Evolutionary conservation across 2,888 invertebrate species (phyloP).

Genomic region (Herminia tarsipennalis): DNA sequence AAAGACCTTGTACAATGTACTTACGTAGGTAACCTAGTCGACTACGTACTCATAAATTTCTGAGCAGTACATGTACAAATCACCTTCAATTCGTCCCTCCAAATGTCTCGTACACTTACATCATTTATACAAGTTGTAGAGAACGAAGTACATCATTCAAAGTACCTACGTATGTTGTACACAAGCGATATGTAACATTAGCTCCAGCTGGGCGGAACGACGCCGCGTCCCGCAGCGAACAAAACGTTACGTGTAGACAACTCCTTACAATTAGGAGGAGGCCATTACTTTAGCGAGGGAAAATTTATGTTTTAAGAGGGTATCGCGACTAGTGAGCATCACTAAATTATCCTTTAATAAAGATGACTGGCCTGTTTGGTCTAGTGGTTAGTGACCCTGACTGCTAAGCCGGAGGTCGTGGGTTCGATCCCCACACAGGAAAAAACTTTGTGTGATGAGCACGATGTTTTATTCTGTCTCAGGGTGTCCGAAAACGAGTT

Average conservation of each 20-base stretch:
- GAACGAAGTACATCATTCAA: constrained; percentile 16
- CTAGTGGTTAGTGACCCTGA: too few species aligned
- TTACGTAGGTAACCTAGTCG: neutral
- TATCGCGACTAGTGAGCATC: too few species aligned
- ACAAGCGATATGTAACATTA: constrained; percentile 22
- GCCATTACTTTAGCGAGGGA: constrained; percentile 10
- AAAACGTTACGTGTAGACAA: constrained; percentile 24
- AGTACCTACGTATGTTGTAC: too few species aligned
- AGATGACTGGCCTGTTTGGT: too few species aligned
- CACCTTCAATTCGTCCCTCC: neutral
- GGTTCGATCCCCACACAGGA: too few species aligned
- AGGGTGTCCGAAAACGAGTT: too few species aligned
- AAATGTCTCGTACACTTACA: neutral
- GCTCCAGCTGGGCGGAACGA: constrained; percentile 19
- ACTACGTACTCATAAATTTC: neutral
- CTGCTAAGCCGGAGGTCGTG: too few species aligned
- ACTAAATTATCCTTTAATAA: too few species aligned
- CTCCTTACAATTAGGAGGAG: constrained; percentile 22
- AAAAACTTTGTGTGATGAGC: too few species aligned
- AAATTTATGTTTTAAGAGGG: too few species aligned
- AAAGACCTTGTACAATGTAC: too few species aligned
- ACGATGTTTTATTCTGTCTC: too few species aligned
- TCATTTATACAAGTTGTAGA: neutral
- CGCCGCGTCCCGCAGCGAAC: constrained; percentile 21
- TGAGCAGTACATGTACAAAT: neutral